Base-by-base conservation (phyloP, 2,888 invertebrate genomes). In the Zonitis immaculata region DNA sequence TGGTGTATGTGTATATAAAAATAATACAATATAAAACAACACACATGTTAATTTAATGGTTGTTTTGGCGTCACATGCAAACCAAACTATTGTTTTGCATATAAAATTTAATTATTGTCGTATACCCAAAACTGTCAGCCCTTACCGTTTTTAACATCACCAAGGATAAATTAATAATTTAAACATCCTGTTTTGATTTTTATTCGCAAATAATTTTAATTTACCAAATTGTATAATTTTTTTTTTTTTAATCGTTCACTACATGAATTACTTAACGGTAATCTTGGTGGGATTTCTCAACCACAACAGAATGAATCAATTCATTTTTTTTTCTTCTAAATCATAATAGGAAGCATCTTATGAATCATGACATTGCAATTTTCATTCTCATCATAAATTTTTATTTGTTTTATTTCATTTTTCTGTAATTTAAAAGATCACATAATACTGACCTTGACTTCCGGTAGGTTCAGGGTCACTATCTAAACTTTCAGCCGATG, bases 401-500 rank as follows among this genome's bases (percentile, higher is more conserved):
- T n/a, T n/a, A n/a, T n/a, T n/a, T n/a, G n/a, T n/a, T n/a, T n/a
- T n/a, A n/a, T n/a, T n/a, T n/a, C n/a, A n/a, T n/a, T n/a, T n/a
- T n/a, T n/a, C n/a, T n/a, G n/a, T n/a, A n/a, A n/a, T n/a, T n/a
- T n/a, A n/a, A n/a, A n/a, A n/a, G n/a, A n/a, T n/a, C n/a, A n/a
- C n/a, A 30, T n/a, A 47, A 43, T 47, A 53, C 59, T 74, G 73
- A 64, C 78, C 77, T 72, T 75, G 73, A 63, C 73, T 73, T 51
- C 72, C 74, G 20, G 73, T 76, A 62, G 84, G 78, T 65, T 87
- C 87, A 22, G 79, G 84, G 66, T 87, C 89, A 69, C 89, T 89
- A 63, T 88, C 91, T 64, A 93, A 78, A 64, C 91, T 91, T 73
- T 93, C 94, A 47, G 91, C 89, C 28, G 91, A 92, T 49, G 93